Evolutionary conservation across 2,113 vertebrate genomes (phyloP), one percentile per base, ranked within the genome.

Genomic region (Lichenostomus cassidix): DNA sequence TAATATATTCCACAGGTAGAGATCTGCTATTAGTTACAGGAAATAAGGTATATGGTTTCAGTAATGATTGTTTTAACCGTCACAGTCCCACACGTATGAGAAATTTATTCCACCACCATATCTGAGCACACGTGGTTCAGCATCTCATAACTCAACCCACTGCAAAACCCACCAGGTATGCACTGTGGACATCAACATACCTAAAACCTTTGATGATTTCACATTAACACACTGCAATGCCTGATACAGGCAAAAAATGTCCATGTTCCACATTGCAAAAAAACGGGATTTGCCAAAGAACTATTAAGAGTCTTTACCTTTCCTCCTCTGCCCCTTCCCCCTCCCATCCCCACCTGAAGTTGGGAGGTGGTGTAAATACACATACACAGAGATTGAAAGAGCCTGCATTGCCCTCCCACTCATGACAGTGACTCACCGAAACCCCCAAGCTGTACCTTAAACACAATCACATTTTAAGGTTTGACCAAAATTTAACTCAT

Each of bases 341-440:
- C n/a, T 92, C 73, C 73, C 67, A 67, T 69, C 55, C 67, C 49
- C 73, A 87, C 65, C 94, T 62, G 16, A 89, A 71, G 46, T 5
- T 77, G 47, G 65, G 92, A 65, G 55, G 87, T 73, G 75, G 89
- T 35, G 67, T 25, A 89, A 25, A 68, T 18, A 81, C 52, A 75
- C 49, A 67, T 31, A 78, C 42, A 53, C 25, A 55, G 42, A 85
- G 93, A 92, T 29, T 79, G 92, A 97, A 97, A 96, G 97, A 97
- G 98, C 92, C 97, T 96, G 93, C 55, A 21, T 59, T 90, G 73
- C 85, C 96, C 95, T 98, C 98, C 96, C 94, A 97, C 93, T 96
- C 95, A 94, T 1, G 74, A 73, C 77, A 91, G 88, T 98, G 95
- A 98, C 89, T 98, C 96, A 98, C 97, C 97, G 92, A 98, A 99